Evolutionary conservation across 2,113 vertebrate species (phyloP), one percentile per base, ranked within the genome.

Genomic region (Piliocolobus tephrosceles): DNA sequence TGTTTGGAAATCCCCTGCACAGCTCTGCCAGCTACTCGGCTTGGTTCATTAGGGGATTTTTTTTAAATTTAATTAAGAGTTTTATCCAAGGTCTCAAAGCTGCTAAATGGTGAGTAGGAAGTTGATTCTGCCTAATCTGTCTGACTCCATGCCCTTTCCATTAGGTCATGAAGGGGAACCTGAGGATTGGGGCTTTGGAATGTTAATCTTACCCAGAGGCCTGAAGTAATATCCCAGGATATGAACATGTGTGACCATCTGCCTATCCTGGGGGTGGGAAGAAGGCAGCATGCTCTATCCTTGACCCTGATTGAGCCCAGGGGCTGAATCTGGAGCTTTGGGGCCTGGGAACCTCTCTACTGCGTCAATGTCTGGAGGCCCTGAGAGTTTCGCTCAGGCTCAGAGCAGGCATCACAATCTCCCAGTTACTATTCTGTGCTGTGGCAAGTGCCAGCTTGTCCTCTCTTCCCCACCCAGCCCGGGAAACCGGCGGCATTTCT

Each of bases 381-480:
- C 91, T 0, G 38, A 55, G 96, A 98, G 98, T 98, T 98, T 97
- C 98, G 5, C 94, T 92, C 84, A 90, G 90, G 86, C 75, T 95
- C 72, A n/a, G 70, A 92, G 57, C 92, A 87, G 91, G 95, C 97
- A 32, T 30, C 27, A 14, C 83, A 88, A 52, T 84, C 95, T 96
- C 85, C 96, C 88, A 95, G 90, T 78, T 94, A 66, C 86, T 96
- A 47, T 72, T 94, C 92, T 64, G 52, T 18, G 38, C 86, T 57
- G 27, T n/a, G 73, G 88, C 98, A 96, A 96, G 97, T 95, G 87
- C 72, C 86, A 87, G 96, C 98, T 97, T 96, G 98, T 22, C 97
- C 75, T 84, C 43, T 23, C 75, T 86, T 92, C 98, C 94, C 92
- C 61, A 23, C 97, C 98, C 95, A 87, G 96, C 92, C 85, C 43